Base-by-base conservation (phyloP, 2,888 invertebrate species). In the Abrostola tripartita region DNA sequence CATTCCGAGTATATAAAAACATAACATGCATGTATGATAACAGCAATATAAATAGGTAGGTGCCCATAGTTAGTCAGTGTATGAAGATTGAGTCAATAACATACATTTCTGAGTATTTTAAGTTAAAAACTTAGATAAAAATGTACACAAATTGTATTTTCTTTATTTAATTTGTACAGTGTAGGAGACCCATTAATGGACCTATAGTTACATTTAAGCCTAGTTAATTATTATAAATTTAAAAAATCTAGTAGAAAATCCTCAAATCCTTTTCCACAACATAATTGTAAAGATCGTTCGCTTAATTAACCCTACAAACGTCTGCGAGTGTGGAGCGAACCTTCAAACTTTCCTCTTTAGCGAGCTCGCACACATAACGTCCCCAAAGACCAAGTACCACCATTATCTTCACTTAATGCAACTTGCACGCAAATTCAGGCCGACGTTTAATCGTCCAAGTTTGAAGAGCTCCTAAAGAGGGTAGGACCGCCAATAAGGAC, bases 361-460 rank as follows among this genome's bases (percentile, higher is more conserved):
- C 61, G 38, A 41, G 47, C 44, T 52, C 24, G 61, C 61, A 61
- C 59, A 42, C 64, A 59, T 69, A 70, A 69, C 68, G 76, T 79
- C 80, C 78, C 79, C 52, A 68, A 74, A 76, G 82, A 78, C 78
- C 74, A 61, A 82, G 82, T 78, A 73, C 67, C 63, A 63, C 82
- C 78, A 81, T 83, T 85, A 83, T 81, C 76, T 76, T 65, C 75
- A 75, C 78, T 80, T 85, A 84, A 85, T 85, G 85, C 83, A 85
- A 85, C 79, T 83, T 83, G 83, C 83, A 80, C 76, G 79, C 79
- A 84, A 86, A 84, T 85, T 84, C 69, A 72, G 75, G 72, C 74
- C 80, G 76, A 65, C 74, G 75, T 81, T 81, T 88, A 85, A 89
- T 87, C 81, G 83, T 52, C 62, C 52, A 88, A 89, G 85, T 88